These are phyloP conservation scores for Sturmia bella DNA, from an alignment of 2,888 invertebrate species.

Conservation along the genomic window DNA sequence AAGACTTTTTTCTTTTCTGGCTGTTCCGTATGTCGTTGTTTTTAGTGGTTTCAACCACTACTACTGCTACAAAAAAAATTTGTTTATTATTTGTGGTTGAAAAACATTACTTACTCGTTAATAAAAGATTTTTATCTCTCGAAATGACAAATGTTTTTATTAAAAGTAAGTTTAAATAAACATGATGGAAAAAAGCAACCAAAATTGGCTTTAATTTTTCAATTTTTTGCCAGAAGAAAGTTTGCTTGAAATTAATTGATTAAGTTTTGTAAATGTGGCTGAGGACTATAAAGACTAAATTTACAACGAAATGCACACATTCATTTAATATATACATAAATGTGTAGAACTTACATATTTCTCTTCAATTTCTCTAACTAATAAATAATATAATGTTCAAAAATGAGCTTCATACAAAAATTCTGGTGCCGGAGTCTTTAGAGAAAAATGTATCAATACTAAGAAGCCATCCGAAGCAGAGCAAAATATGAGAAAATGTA, in stretches of 20 bases:
- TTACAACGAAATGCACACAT: too few species aligned
- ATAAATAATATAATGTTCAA: too few species aligned
- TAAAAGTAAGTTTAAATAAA: conserved; percentile 35
- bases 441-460: too few species aligned
- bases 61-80: conserved; percentile 19
- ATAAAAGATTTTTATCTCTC: conserved; percentile 64
- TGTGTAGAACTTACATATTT: too few species aligned
- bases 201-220: conserved; percentile 5
- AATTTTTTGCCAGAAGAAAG: neutral
- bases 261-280: too few species aligned
- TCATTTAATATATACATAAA: too few species aligned
- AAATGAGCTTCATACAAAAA: too few species aligned
- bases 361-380: too few species aligned
- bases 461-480: too few species aligned
- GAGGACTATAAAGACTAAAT: too few species aligned
- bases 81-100: conserved; percentile 62
- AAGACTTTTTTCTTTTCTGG: conserved; percentile 20
- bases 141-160: conserved; percentile 69
- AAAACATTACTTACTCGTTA: conserved; percentile 62
- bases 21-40: conserved; percentile 5
- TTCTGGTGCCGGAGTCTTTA: too few species aligned
- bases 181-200: neutral
- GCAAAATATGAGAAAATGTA: too few species aligned
- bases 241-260: neutral
- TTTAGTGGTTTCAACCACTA: conserved; percentile 24